Evolutionary conservation across 2,888 invertebrate genomes (phyloP).

Genomic region (Rhyacophila evoluta): DNA sequence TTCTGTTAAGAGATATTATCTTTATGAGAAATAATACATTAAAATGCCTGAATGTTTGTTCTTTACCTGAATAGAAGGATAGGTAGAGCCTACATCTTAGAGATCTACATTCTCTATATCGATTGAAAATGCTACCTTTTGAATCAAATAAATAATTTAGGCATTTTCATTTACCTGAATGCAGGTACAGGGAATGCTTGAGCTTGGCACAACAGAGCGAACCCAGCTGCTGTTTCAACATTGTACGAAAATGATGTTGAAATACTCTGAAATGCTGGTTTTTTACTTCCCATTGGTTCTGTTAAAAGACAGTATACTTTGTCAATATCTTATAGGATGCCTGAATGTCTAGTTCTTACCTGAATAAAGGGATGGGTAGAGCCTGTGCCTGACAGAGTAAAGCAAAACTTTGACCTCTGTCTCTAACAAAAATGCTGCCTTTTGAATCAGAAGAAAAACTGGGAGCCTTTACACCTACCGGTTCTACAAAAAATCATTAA

Average conservation of each 20-base stretch:
- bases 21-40: background rate
- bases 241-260: constrained; percentile 59
- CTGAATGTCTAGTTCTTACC: constrained; percentile 64
- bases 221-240: constrained; percentile 58
- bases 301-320: constrained; percentile 44
- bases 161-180: constrained; percentile 79
- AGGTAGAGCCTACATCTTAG: constrained; percentile 75
- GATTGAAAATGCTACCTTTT: no score
- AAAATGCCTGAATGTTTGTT: background rate
- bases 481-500: constrained; percentile 65
- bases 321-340: background rate
- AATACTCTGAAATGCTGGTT: constrained; percentile 65
- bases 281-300: constrained; percentile 73
- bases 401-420: constrained; percentile 70
- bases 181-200: constrained; percentile 77
- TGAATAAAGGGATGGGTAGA: constrained; percentile 74
- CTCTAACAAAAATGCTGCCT: constrained; percentile 73
- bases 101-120: no score
- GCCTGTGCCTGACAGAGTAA: constrained; percentile 75
- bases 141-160: no score
- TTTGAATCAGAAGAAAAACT: constrained; percentile 74
- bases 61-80: constrained; percentile 75
- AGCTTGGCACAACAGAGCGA: constrained; percentile 76
- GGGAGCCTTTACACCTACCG: constrained; percentile 74
- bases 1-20: constrained; percentile 61